Evolutionary conservation across 2,888 invertebrate species (phyloP), one percentile per base, ranked within the genome.

Genomic region (Chrysotoxum bicinctum): DNA sequence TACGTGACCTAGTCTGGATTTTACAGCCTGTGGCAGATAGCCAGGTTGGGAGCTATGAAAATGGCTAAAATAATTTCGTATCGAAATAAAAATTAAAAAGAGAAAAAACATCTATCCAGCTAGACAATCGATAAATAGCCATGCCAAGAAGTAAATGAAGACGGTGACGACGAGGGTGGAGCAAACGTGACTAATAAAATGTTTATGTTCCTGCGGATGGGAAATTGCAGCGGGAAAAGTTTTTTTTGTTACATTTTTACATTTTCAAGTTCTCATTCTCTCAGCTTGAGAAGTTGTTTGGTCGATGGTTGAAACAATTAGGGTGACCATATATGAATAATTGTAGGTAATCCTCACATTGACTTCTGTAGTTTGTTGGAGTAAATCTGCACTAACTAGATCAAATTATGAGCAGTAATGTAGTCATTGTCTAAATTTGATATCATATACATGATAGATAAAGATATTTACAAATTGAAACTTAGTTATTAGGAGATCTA

Each of bases 141-240:
- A 84, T 84, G 54, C 72, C 70, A 64, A 54, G 10, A 64, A 70
- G 75, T 70, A 72, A 54, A 77, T 72, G 60, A 12, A 35, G 21
- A 16, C 9, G 40, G n/a, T 9, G 37, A 10, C 5, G 32, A 35
- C 16, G 32, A 37, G 64, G 45, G 45, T 14, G 74, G 43, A 32
- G 26, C 37, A 76, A 66, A 76, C 75, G 84, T 84, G 84, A 84
- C 80, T 80, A 76, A 80, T 84, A 80, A 84, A 84, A 79, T 75
- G 45, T 79, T 75, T 75, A 79, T 75, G 79, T 79, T 66, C 48
- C 23, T 80, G 70, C 32, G 73, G 77, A 73, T 43, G 52, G 68
- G 26, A 58, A 32, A 73, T 40, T 75, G 35, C n/a, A 50, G 9
- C 48, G 30, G 45, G 30, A 64, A 66, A 16, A 56, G 26, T 26